Conservation (phyloP, 2,113 vertebrate genomes). For the Peromyscus leucopus region DNA sequence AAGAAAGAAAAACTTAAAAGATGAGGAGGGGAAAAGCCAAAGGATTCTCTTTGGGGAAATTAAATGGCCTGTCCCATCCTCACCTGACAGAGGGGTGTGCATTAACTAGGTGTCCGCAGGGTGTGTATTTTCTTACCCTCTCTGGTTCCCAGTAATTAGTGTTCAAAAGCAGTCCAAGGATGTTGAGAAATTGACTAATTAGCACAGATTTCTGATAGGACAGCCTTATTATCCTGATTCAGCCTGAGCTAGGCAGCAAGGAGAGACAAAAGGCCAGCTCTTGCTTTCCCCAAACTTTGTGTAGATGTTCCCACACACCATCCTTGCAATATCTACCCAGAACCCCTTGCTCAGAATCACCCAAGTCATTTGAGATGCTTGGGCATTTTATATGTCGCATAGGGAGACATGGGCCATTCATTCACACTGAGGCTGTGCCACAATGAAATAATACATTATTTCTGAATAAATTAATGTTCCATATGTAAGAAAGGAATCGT, state of each 20-base stretch:
- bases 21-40: conserved; percentile 70
- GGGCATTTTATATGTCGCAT: neutral
- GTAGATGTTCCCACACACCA: neutral
- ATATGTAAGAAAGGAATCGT: neutral
- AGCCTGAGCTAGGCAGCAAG: conserved; percentile 56
- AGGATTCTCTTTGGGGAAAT: conserved; percentile 75
- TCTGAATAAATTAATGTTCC: neutral
- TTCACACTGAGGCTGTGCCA: neutral
- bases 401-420: neutral
- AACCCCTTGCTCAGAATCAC: neutral
- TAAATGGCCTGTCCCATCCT: conserved; percentile 69
- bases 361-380: neutral
- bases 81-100: neutral
- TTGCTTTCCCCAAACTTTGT: conserved; percentile 27
- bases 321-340: neutral
- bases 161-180: conserved; percentile 84
- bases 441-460: neutral
- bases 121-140: conserved; percentile 85
- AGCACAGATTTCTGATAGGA: conserved; percentile 75
- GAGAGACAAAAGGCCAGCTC: conserved; percentile 53
- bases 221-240: conserved; percentile 59
- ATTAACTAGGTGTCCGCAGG: conserved; percentile 62
- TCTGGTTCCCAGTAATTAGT: conserved; percentile 82
- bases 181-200: conserved; percentile 84
- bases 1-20: conserved; percentile 78